Evolutionary conservation across 2,113 vertebrate species (phyloP), one percentile per base, ranked within the genome.

Genomic region (Mohoua ochrocephala): DNA sequence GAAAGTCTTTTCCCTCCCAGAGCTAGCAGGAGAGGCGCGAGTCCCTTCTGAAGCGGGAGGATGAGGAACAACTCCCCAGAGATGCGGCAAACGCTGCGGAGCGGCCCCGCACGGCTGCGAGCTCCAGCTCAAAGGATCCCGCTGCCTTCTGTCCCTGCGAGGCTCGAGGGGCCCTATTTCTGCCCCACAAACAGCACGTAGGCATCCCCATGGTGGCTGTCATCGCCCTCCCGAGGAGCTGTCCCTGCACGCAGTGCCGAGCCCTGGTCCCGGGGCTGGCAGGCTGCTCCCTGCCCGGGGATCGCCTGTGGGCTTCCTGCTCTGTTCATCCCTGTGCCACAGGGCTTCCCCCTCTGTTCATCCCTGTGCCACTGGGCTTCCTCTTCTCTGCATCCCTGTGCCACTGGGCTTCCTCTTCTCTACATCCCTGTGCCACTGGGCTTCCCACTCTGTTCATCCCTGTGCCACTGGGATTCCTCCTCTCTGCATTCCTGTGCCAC

Each of bases 1-100:
- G 87, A 85, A 91, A 90, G 74, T 69, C 69, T 82, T 87, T 91
- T 68, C 70, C 61, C 69, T 83, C 74, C 15, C 70, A 69, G 44
- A 6, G 12, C 28, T 65, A 63, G 53, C 42, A 65, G 80, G 54
- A 89, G 82, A 76, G 87, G 24, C 52, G 39, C 6, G 2, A 47
- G 42, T 63, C 68, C 64, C 23, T 69, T 61, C 45, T 42, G 85
- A 56, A 57, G 70, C 1, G 15, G 45, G 44, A 12, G 1, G 1
- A 76, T 53, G 88, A 83, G 17, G n/a, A 71, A 37, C 27, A 83
- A 11, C 80, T 93, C 81, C 74, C 92, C 54, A 7, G 93, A 54
- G 84, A 47, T 23, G 63, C 3, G 26, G 80, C 54, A 65, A 87
- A 70, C 2, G 64, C 93, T 42, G 81, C 1, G 5, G 59, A 74